A percentile compares a stretch with the other conserved stretches of the same genome.
These are phyloP conservation scores for Anthopleura sola DNA, from an alignment of 64 coral and sea anemone genomes.

Conservation along the genomic window DNA sequence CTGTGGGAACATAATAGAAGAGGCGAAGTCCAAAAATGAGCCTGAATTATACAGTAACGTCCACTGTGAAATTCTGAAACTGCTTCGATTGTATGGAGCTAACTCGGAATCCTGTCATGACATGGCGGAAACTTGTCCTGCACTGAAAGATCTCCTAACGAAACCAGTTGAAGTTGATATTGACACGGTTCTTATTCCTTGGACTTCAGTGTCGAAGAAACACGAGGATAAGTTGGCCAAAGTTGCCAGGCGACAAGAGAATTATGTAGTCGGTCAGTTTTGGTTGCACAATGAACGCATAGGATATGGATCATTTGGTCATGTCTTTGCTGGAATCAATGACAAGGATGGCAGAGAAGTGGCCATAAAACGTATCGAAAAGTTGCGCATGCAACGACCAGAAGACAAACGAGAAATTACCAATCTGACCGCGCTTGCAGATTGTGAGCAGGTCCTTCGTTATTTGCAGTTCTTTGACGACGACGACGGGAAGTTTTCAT, in stretches of 20 bases:
- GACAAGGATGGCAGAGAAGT: constrained; percentile 30
- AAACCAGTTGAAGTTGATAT: not conserved
- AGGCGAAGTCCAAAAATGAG: not conserved
- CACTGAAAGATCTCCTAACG: not conserved
- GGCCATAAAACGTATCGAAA: constrained; percentile 41
- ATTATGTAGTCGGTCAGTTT: not conserved
- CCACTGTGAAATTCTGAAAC: not conserved
- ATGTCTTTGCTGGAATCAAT: constrained; percentile 38
- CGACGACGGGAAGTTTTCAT: too few relatives aligned
- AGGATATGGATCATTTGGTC: constrained; percentile 33
- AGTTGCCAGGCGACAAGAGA: too few relatives aligned
- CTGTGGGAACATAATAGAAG: not conserved
- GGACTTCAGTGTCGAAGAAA: constrained; percentile 5
- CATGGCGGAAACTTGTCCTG: not conserved
- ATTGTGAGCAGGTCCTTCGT: too few relatives aligned
- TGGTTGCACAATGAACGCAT: constrained; percentile 11
- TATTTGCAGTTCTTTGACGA: too few relatives aligned
- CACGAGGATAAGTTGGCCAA: not conserved
- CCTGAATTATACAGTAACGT: not conserved
- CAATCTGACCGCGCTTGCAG: too few relatives aligned
- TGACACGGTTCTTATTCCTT: constrained; percentile 9
- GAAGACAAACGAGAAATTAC: constrained; percentile 35
- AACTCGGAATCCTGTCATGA: not conserved
- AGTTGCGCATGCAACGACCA: not conserved
- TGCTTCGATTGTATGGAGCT: not conserved